These are phyloP conservation scores for Pterocles burchelli DNA, from an alignment of 2,113 vertebrate species.

Conservation along the genomic window DNA sequence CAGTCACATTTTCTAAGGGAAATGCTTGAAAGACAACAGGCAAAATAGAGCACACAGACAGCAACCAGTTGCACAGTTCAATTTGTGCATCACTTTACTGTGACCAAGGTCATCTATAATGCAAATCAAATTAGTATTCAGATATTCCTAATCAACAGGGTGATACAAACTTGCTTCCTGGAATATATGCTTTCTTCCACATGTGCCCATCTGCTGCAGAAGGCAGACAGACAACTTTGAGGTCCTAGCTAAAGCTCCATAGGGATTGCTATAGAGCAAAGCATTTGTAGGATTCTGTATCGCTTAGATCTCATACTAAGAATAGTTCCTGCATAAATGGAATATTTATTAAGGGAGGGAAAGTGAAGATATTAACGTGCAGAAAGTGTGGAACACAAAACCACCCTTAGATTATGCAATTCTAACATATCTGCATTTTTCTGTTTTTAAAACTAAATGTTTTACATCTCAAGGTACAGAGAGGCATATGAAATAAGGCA, in stretches of 20 bases:
- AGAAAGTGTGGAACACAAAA: neutral
- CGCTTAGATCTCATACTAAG: neutral
- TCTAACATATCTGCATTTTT: neutral
- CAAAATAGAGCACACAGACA: neutral
- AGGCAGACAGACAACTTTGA: neutral
- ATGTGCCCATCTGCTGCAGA: neutral
- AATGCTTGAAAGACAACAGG: neutral
- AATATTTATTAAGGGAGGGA: neutral
- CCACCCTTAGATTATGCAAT: neutral
- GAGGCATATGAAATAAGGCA: neutral
- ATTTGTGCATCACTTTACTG: neutral
- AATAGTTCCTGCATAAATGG: neutral
- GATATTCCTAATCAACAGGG: neutral
- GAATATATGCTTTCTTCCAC: neutral
- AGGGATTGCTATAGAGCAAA: neutral
- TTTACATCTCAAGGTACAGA: neutral
- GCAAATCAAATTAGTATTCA: constrained; percentile 21
- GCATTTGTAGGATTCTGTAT: neutral
- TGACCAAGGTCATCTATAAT: neutral
- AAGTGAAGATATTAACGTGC: neutral
- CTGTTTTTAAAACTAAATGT: neutral
- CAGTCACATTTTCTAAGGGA: neutral
- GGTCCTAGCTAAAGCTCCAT: neutral
- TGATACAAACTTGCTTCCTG: neutral
- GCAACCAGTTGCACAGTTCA: neutral